Percentiles rank a stretch among this genome's conserved stretches.
Evolutionary conservation across 2,113 vertebrate species (phyloP).

Genomic region (Lasiurus cinereus): DNA sequence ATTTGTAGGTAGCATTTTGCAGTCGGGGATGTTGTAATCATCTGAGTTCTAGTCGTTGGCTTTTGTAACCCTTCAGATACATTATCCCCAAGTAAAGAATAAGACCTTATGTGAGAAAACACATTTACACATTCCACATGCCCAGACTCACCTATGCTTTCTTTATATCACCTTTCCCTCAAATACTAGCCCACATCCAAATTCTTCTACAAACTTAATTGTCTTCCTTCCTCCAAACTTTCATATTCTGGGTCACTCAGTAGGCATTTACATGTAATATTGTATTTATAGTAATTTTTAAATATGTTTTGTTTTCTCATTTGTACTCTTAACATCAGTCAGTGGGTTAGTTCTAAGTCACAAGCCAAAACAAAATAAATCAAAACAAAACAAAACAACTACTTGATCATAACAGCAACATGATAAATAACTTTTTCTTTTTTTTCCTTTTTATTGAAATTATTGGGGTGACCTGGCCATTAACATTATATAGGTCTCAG

Average conservation of each 20-base stretch:
- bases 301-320: constrained; percentile 29
- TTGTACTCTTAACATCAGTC: constrained; percentile 1
- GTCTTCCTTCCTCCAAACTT: not conserved
- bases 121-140: not conserved
- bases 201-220: not conserved
- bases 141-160: not conserved
- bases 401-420: not conserved
- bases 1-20: not conserved
- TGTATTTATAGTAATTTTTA: not conserved
- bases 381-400: not conserved
- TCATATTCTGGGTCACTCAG: not conserved
- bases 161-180: not conserved
- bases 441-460: not conserved
- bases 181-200: not conserved
- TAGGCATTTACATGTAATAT: not conserved
- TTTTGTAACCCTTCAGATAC: not conserved
- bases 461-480: not conserved
- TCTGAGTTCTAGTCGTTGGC: not conserved
- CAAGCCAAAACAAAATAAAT: not conserved
- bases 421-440: not conserved
- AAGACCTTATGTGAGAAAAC: not conserved
- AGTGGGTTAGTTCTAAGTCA: not conserved
- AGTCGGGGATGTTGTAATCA: not conserved
- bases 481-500: not conserved
- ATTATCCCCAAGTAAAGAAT: not conserved